Evolutionary conservation across 2,797 vertebrate species (phyloP).

Genomic region (Clarias fuscus): DNA sequence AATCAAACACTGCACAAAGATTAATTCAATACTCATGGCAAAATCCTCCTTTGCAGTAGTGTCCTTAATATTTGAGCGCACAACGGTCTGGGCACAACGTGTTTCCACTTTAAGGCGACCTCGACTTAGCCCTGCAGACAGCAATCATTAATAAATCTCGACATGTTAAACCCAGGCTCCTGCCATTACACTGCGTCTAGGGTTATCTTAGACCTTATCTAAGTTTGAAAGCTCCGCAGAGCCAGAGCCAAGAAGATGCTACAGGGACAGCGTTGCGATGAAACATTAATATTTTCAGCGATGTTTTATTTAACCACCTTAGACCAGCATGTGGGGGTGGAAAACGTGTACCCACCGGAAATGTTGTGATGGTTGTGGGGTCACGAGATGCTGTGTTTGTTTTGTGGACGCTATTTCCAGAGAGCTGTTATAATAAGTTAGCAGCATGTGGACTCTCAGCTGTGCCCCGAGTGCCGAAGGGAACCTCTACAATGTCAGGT

Average conservation of each 20-base stretch:
- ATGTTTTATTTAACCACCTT: constrained; percentile 61
- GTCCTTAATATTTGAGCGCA: constrained; percentile 9
- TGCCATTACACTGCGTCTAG: constrained; percentile 23
- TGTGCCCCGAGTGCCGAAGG: constrained; percentile 25
- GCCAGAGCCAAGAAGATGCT: constrained; percentile 33
- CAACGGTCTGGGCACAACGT: background rate
- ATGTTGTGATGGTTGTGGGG: constrained; percentile 51
- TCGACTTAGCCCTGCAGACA: constrained; percentile 31
- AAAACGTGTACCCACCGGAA: constrained; percentile 57
- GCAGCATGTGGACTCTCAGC: constrained; percentile 26
- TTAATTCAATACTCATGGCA: constrained; percentile 11
- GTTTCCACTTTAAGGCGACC: constrained; percentile 7
- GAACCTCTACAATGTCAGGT: constrained; percentile 20
- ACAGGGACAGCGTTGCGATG: constrained; percentile 26
- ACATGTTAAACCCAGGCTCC: constrained; percentile 39
- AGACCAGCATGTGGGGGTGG: constrained; percentile 50
- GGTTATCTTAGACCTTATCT: constrained; percentile 42
- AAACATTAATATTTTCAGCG: constrained; percentile 57
- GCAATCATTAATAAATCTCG: constrained; percentile 49
- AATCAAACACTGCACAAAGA: constrained; percentile 12
- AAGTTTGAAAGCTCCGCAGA: constrained; percentile 43
- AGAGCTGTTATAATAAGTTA: constrained; percentile 40
- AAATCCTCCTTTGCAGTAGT: background rate
- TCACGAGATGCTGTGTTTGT: constrained; percentile 52
- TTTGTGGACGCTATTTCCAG: constrained; percentile 43